phyloP scores from a whole-genome alignment of 2,797 vertebrate genomes.

The Hylomyscus alleni region DNA sequence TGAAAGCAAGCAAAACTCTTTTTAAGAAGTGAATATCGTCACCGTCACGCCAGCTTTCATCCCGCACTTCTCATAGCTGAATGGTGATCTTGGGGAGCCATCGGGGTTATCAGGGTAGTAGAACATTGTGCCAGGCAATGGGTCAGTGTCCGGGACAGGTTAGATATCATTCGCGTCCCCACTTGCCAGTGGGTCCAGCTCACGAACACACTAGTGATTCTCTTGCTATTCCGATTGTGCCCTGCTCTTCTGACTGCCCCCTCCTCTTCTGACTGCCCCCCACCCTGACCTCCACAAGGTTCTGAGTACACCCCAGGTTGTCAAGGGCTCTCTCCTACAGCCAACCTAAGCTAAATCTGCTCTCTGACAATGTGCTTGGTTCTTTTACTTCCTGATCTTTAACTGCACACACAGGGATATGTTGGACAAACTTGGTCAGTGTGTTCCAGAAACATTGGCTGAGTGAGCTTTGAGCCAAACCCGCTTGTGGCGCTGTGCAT shows the following conservation, averaged over 20 bases:
- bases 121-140: neutral
- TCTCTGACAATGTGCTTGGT: neutral
- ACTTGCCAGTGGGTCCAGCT: neutral
- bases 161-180: neutral
- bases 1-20: neutral
- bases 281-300: neutral
- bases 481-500: accelerated
- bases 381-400: neutral
- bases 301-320: neutral
- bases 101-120: neutral
- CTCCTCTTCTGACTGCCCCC: neutral
- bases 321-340: neutral
- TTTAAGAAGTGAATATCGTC: neutral
- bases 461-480: neutral
- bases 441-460: neutral
- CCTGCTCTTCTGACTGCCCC: neutral
- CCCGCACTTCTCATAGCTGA: neutral
- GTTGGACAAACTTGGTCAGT: neutral
- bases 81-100: neutral
- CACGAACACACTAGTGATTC: neutral
- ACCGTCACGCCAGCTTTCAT: neutral
- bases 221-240: neutral
- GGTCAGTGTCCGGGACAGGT: neutral
- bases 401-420: neutral
- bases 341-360: neutral